Evolutionary conservation across 2,888 invertebrate genomes (phyloP).

Genomic region (Steinernema carpocapsae): DNA sequence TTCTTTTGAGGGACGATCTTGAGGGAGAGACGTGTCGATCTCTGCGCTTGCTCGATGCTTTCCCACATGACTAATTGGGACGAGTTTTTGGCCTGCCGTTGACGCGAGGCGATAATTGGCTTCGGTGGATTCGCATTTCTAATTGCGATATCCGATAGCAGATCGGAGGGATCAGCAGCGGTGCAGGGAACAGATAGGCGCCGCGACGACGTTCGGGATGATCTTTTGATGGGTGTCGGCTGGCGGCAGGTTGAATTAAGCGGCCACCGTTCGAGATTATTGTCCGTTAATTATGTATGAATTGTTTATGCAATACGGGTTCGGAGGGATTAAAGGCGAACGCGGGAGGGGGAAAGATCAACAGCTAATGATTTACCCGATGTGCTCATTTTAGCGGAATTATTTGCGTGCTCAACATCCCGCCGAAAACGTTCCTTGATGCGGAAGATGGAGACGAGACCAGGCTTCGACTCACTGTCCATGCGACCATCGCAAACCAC

Average conservation of each 20-base stretch:
- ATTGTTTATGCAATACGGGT: constrained; percentile 3
- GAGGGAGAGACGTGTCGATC: too few relatives aligned
- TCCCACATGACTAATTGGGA: neutral
- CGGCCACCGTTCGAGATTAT: neutral
- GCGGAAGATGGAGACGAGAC: constrained; percentile 60
- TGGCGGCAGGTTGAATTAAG: constrained; percentile 3
- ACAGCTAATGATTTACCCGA: constrained; percentile 35
- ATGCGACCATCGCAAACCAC: constrained; percentile 43
- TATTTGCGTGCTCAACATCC: constrained; percentile 55
- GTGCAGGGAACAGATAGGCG: neutral
- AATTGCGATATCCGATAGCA: constrained; percentile 27
- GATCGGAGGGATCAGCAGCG: too few relatives aligned
- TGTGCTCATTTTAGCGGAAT: constrained; percentile 54
- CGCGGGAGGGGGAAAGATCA: neutral
- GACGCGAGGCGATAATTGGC: constrained; percentile 7
- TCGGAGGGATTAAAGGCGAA: constrained; percentile 1
- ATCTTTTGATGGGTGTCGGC: constrained; percentile 5
- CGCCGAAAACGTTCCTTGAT: constrained; percentile 62
- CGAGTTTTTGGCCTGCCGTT: neutral
- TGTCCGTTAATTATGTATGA: constrained; percentile 22
- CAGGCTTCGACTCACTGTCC: constrained; percentile 49
- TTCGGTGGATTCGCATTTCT: constrained; percentile 1
- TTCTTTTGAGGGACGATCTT: neutral
- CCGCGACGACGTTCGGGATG: neutral
- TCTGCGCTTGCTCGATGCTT: too few relatives aligned